These are phyloP conservation scores for Istiophorus platypterus DNA, from an alignment of 2,113 vertebrate genomes.

Conservation along the genomic window DNA sequence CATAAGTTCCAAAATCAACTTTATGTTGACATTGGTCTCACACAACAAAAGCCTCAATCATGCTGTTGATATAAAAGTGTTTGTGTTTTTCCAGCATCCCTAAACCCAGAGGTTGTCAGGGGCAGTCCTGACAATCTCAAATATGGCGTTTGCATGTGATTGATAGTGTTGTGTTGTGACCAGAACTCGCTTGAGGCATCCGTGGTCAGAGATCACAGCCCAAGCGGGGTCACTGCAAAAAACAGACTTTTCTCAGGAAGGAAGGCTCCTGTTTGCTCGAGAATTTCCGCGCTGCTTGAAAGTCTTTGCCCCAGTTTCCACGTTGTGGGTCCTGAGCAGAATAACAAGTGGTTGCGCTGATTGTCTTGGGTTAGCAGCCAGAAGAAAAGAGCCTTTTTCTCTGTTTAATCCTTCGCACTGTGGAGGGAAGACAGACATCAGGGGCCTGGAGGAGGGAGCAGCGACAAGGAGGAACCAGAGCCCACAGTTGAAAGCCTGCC, in stretches of 20 bases:
- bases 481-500: conserved; percentile 45
- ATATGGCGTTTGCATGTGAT: conserved; percentile 28
- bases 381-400: conserved; percentile 57
- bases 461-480: conserved; percentile 27
- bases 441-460: conserved; percentile 24
- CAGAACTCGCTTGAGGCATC: conserved; percentile 3
- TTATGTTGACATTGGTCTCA: neutral
- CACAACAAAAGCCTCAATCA: conserved; percentile 10
- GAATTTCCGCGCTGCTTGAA: conserved; percentile 9
- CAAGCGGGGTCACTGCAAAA: conserved; percentile 15
- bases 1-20: conserved; percentile 14
- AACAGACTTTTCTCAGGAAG: conserved; percentile 44
- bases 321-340: conserved; percentile 50
- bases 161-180: conserved; percentile 18
- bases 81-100: neutral
- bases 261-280: neutral
- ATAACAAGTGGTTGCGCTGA: conserved; percentile 65
- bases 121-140: conserved; percentile 4
- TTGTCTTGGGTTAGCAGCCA: conserved; percentile 60
- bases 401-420: conserved; percentile 36
- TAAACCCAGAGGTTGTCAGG: neutral
- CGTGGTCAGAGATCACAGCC: neutral
- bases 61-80: conserved; percentile 13
- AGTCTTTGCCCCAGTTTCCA: neutral
- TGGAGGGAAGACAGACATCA: conserved; percentile 13